Base-by-base conservation (phyloP, 2,797 vertebrate genomes). In the Forpus xanthops region DNA sequence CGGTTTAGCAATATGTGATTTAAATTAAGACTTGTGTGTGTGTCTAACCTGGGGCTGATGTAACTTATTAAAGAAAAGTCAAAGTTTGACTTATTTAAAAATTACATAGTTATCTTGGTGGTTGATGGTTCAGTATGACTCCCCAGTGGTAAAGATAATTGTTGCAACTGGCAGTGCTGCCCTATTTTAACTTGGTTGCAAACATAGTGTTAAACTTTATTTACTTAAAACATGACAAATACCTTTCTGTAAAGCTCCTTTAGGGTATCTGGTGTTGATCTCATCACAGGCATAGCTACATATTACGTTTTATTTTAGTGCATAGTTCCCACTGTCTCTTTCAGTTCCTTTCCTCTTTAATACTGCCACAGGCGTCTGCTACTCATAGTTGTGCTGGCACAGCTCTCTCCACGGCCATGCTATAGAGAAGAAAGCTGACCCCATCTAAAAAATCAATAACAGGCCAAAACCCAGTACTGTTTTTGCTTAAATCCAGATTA, bases 91-190 rank as follows among this genome's bases (percentile, higher is more conserved):
- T 33, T 5, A 39, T 66, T 62, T 78, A 27, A 82, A 76, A 87
- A 72, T 42, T 3, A 5, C 10, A 0, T 18, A 0, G 31, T 74
- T 85, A 41, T 28, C 37, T 58, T 56, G 9, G 39, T 47, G 33
- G 35, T 10, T 80, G 74, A 15, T 62, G 35, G 52, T 58, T 68
- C 47, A 19, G 0, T 41, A 3, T 15, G 37, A 58, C 37, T 76
- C 27, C 1, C 0, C 0, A 2, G 5, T 39, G 30, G 31, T 37
- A 23, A 75, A 35, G 45, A 16, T 30, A 45, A 2, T 31, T 42
- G 37, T 50, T 56, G n/a, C 35, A 31, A 5, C 23, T 45, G 67
- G 27, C 55, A 37, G 1, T 30, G 23, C 55, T 47, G 14, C 23
- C 11, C 17, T 80, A 2, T 58, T 61, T 79, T 49, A 73, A 53